Percentiles rank a stretch among this genome's conserved stretches.
phyloP scores from a whole-genome alignment of 1,140 invertebrate genomes.

The Pemphigus obesinymphae region DNA sequence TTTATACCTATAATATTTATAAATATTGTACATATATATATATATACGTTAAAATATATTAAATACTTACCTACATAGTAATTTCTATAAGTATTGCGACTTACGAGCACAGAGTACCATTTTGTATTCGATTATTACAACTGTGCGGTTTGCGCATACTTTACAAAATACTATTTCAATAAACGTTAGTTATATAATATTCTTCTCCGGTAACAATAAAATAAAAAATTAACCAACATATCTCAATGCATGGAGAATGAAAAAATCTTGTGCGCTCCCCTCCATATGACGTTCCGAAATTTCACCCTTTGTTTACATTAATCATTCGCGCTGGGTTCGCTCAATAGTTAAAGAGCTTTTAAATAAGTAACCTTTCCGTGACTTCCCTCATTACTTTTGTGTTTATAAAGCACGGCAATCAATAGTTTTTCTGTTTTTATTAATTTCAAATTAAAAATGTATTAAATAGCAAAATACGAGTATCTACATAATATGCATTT shows the following conservation, averaged over 20 bases:
- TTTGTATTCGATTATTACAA: neutral
- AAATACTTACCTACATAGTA: neutral
- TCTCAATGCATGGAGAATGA: neutral
- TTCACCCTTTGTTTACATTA: conserved; percentile 25
- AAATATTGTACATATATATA: neutral
- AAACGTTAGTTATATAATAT: neutral
- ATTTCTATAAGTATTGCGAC: too few species aligned
- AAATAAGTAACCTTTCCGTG: neutral
- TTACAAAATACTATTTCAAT: neutral
- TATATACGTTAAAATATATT: neutral
- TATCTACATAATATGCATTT: too few species aligned
- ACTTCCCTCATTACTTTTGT: neutral
- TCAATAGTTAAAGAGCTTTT: conserved; percentile 24
- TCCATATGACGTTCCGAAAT: neutral
- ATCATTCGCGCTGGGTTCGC: neutral
- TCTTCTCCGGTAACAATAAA: neutral
- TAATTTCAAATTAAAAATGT: conserved; percentile 1
- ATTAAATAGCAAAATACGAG: neutral
- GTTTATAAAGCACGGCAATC: neutral
- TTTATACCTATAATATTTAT: neutral
- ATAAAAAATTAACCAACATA: too few species aligned
- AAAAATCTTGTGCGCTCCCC: neutral
- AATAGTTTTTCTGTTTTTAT: neutral
- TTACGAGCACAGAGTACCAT: neutral
- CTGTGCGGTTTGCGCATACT: neutral